Base-by-base conservation (phyloP, 2,113 vertebrate genomes). In the Nothoprocta perdicaria region DNA sequence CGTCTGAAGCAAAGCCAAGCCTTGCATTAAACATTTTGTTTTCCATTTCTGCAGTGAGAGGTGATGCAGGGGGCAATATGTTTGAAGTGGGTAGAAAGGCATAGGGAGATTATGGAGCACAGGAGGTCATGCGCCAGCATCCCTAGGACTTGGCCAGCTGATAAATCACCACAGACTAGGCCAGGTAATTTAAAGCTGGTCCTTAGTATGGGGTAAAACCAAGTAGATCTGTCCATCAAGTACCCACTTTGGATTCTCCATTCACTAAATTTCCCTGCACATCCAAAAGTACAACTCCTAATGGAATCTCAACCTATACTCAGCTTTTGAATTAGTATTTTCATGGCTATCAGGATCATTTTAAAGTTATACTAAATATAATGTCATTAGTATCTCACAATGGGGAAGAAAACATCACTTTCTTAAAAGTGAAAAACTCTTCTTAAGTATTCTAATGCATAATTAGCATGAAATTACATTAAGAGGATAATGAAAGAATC, bases 381-480 rank as follows among this genome's bases (percentile, higher is more conserved):
- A 53, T 38, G 53, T n/a, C 67, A 89, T 91, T 92, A 93, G 91
- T 82, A 85, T 84, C 81, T 85, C 87, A 66, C 84, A 82, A 84
- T 68, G 58, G 27, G 87, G 89, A 95, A 95, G 81, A 82, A 75
- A 84, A 69, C 86, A 35, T 84, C 29, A 80, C 89, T 91, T 94
- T 80, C 80, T 80, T 65, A 75, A 19, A 50, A 80, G 24, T 13
- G 24, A 90, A 89, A 78, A 48, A 9, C 26, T 27, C 50, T 52
- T 52, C 62, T 73, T 90, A 67, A 86, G 35, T 89, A 90, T 87
- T 92, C 86, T 84, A 84, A 90, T 66, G 6, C 29, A 80, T 93
- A 87, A 94, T 89, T 91, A 94, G 48, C 75, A 87, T 92, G 29
- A 77, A 89, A 85, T 89, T 92, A 92, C 88, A 89, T 14, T 62